Conservation (phyloP, 2,888 invertebrate genomes). For the Tubulanus polymorphus region DNA sequence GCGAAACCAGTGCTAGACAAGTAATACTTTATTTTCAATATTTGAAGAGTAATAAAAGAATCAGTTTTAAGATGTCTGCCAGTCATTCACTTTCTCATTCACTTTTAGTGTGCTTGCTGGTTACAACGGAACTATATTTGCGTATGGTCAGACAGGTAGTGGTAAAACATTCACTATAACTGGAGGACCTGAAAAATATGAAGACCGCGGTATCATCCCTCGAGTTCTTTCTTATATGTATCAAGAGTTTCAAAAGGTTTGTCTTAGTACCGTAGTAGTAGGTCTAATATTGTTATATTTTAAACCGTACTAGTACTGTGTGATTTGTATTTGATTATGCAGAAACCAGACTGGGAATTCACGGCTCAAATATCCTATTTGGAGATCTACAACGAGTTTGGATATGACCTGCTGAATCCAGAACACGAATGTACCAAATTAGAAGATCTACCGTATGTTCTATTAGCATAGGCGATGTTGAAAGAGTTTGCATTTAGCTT, state of each 20-base stretch:
- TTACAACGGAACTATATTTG: slow-evolving; percentile 55
- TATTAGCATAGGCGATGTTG: too few species aligned
- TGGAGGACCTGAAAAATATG: slow-evolving; percentile 50
- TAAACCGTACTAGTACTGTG: neutral
- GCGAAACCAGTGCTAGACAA: slow-evolving; percentile 53
- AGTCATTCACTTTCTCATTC: neutral
- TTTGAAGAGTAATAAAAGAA: neutral
- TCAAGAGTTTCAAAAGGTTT: slow-evolving; percentile 43
- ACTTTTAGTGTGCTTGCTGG: slow-evolving; percentile 50
- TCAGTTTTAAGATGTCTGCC: neutral
- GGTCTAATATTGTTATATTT: neutral
- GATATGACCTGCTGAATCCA: slow-evolving; percentile 53
- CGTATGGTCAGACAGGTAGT: slow-evolving; percentile 55
- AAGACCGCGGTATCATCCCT: slow-evolving; percentile 53
- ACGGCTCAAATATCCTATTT: slow-evolving; percentile 52
- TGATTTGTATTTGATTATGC: slow-evolving; percentile 11
- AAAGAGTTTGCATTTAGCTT: too few species aligned
- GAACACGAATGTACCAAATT: slow-evolving; percentile 52
- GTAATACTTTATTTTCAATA: slow-evolving; percentile 26
- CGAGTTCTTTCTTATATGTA: slow-evolving; percentile 51
- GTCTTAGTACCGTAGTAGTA: neutral
- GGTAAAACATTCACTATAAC: slow-evolving; percentile 55
- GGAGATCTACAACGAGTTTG: slow-evolving; percentile 54
- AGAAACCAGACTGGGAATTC: slow-evolving; percentile 44
- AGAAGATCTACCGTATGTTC: slow-evolving; percentile 52